Conservation (phyloP, 2,797 vertebrate genomes). For the Chiloscyllium punctatum region DNA sequence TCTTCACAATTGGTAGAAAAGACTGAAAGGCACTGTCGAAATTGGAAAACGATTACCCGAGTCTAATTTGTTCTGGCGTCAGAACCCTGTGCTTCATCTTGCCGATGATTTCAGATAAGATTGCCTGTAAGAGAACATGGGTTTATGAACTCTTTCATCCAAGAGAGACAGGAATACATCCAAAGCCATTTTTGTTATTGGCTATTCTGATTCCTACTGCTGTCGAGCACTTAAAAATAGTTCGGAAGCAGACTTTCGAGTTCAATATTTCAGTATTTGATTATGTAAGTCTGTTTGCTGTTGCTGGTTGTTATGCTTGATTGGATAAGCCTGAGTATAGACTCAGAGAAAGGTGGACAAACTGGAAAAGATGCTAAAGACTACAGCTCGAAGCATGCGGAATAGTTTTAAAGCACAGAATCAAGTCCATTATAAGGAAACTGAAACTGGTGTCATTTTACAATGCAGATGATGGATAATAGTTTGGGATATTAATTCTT, state of each 20-base stretch:
- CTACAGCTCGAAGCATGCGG: too few species aligned
- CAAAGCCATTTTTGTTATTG: neutral
- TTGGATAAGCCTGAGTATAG: too few species aligned
- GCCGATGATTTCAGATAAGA: neutral
- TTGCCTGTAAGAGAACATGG: neutral
- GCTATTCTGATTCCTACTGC: neutral
- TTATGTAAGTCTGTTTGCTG: too few species aligned
- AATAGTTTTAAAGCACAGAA: too few species aligned
- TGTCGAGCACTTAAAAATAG: too few species aligned
- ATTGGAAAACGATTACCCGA: neutral
- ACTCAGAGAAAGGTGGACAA: too few species aligned
- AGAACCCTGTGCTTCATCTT: neutral
- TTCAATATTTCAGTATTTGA: too few species aligned
- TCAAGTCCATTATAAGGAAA: too few species aligned
- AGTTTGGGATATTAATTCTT: neutral
- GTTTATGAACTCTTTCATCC: neutral
- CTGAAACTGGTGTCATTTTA: too few species aligned
- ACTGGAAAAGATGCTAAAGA: too few species aligned
- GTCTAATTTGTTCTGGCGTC: neutral
- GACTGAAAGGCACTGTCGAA: neutral
- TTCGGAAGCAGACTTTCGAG: too few species aligned
- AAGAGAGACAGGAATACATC: neutral
- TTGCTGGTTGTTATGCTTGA: too few species aligned
- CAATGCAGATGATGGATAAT: neutral
- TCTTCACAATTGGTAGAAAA: neutral